Evolutionary conservation across 2,888 invertebrate genomes (phyloP), one percentile per base, ranked within the genome.

Genomic region (Andrena chrysosceles): DNA sequence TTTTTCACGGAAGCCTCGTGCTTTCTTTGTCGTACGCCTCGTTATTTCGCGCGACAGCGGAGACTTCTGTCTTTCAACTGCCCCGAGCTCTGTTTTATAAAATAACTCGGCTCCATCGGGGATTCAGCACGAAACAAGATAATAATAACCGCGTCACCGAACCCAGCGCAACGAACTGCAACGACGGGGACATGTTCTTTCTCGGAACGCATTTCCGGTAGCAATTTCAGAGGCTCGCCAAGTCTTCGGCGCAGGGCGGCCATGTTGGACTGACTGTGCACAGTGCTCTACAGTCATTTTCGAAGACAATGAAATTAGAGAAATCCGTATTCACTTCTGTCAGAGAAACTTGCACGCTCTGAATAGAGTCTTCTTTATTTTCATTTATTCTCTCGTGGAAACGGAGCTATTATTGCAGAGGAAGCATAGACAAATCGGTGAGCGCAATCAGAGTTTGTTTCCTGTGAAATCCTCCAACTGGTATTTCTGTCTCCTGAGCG

Each of bases 131-230:
- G 33, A 23, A 13, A 42, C 62, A 23, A 1, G 77, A 66, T 60
- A 67, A 67, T 31, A 67, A 62, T 74, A 66, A 33, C 33, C 29
- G 8, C 16, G 29, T 16, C 31, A 54, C 52, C 54, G 20, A 52
- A 59, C 72, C 13, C 42, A 13, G 42, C 42, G n/a, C 16, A 20
- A 7, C 23, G 13, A 5, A 20, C 13, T 20, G 35, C 49, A 13
- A 8, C n/a, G 29, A 67, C 13, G 23, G 35, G 26, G 23, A 49
- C 54, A 3, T 3, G 2, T 23, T 73, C 13, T 23, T 49, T 13
- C 20, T 49, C n/a, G 1, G 42, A 23, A 7, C 3, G 13, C 26
- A 60, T 54, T 66, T 35, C 66, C 60, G 20, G 0, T 16, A 13
- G 23, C 10, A 7, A 26, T 42, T 67, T 23, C 31, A 48, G 23